Evolutionary conservation across 2,113 vertebrate genomes (phyloP).

Genomic region (Limnothrissa miodon): DNA sequence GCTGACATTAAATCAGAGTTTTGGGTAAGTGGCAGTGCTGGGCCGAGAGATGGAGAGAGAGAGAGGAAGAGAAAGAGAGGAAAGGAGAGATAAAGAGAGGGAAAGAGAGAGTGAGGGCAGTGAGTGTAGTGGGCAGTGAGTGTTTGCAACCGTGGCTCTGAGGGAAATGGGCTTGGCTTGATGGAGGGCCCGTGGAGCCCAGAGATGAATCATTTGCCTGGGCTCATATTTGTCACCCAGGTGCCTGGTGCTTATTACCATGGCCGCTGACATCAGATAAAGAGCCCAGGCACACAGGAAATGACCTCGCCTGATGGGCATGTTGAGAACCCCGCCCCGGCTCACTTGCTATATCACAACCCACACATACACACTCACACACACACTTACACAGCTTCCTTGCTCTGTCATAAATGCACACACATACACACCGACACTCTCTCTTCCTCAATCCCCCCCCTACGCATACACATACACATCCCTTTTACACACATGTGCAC

Average conservation of each 20-base stretch:
- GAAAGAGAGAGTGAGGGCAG: no score
- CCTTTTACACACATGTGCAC: background rate
- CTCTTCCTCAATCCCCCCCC: background rate
- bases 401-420: background rate
- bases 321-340: constrained; percentile 62
- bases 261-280: constrained; percentile 80
- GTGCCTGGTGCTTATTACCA: constrained; percentile 73
- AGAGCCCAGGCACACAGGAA: constrained; percentile 72
- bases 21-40: background rate
- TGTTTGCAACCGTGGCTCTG: constrained; percentile 12
- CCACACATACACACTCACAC: background rate
- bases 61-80: no score
- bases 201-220: constrained; percentile 76
- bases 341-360: background rate
- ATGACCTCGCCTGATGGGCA: constrained; percentile 73
- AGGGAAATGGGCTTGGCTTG: constrained; percentile 41
- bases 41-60: no score
- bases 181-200: constrained; percentile 62
- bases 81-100: no score
- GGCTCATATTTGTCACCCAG: constrained; percentile 75
- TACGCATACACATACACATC: background rate
- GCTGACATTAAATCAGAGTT: background rate
- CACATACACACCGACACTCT: background rate
- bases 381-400: background rate
- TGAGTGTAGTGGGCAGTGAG: background rate